Evolutionary conservation across 1,140 invertebrate genomes (phyloP).

Genomic region (Pseudomyrmex flavicornis): DNA sequence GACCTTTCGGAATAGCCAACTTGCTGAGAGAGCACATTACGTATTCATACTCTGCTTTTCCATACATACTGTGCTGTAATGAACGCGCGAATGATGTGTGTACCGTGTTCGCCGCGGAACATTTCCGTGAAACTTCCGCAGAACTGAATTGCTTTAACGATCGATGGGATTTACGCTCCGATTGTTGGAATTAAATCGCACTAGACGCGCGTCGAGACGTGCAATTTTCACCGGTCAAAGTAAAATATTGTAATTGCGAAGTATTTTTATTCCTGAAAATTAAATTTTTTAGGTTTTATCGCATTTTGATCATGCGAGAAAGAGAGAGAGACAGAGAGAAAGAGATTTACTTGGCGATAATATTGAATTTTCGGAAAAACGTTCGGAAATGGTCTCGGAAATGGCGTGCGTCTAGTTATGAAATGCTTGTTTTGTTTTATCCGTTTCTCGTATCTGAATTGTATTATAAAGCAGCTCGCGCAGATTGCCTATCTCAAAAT

Average conservation of each 20-base stretch:
- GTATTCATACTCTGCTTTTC: slow-evolving; percentile 47
- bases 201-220: no score
- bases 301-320: no score
- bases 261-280: no score
- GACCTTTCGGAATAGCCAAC: slow-evolving; percentile 52
- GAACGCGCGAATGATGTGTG: slow-evolving; percentile 7
- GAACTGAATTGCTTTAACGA: slow-evolving; percentile 2
- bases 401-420: slow-evolving; percentile 42
- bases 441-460: slow-evolving; percentile 33
- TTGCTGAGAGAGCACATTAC: slow-evolving; percentile 25
- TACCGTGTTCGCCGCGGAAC: not conserved
- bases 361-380: slow-evolving; percentile 47
- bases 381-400: slow-evolving; percentile 6
- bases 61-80: not conserved
- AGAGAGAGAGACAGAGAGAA: no score
- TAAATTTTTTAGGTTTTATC: no score
- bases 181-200: not conserved
- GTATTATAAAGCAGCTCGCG: slow-evolving; percentile 17
- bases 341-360: not conserved
- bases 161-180: not conserved
- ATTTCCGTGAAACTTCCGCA: slow-evolving; percentile 14
- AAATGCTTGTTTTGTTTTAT: not conserved
- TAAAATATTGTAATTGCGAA: no score
- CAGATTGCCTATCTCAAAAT: slow-evolving; percentile 47
- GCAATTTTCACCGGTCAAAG: no score